Evolutionary conservation across 1,140 invertebrate species (phyloP), one percentile per base, ranked within the genome.

Genomic region (Octopus sinensis): DNA sequence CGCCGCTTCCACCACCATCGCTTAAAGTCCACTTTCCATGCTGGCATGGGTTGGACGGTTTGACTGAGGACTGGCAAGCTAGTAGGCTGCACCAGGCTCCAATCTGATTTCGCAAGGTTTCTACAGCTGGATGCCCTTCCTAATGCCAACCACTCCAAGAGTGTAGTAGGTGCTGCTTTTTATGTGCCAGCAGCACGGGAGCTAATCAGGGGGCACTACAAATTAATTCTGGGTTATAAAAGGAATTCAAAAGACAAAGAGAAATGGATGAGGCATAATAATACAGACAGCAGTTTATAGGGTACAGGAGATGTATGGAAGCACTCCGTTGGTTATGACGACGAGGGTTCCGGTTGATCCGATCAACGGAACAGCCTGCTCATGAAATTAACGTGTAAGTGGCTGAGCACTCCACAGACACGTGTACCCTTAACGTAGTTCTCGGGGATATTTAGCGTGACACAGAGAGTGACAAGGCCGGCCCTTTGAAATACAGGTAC

Each of bases 351-450:
- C 62, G 9, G 62, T 68, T 9, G n/a, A 12, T 12, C 62, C n/a
- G 9, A 68, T 12, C 62, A 68, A 12, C n/a, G 9, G 62, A n/a
- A 68, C 9, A 12, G 62, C 62, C 9, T 12, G 62, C 62, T 12
- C n/a, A 0, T 68, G 62, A 68, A 68, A 68, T 68, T 12, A n/a
- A 12, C n/a, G n/a, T 12, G 9, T 68, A 43, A 54, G n/a, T 23
- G 17, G 73, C 13, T 30, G 73, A 54, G 54, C 10, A 43, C 71
- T 62, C 73, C n/a, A 52, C 30, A 82, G n/a, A 52, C 78, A 52
- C 53, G 73, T 53, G 53, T 78, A 82, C 23, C 56, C 76, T 51
- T 53, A 79, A 68, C 53, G 12, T 73, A 30, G 23, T n/a, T n/a
- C n/a, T n/a, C n/a, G n/a, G n/a, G n/a, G n/a, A n/a, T n/a, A n/a